Evolutionary conservation across 2,797 vertebrate genomes (phyloP), one percentile per base, ranked within the genome.

Genomic region (Eulemur mongoz): DNA sequence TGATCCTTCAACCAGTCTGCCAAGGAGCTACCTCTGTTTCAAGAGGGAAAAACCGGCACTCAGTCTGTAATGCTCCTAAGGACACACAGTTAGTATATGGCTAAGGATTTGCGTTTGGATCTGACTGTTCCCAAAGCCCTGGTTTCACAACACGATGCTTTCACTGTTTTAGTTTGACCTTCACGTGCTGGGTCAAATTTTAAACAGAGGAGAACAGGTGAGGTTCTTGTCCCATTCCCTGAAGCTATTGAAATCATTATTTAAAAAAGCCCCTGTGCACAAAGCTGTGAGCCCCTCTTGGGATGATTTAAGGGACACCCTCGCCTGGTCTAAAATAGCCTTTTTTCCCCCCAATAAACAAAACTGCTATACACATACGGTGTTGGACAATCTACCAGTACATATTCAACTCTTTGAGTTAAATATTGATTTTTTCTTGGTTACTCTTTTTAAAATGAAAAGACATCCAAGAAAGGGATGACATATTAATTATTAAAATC

Each of bases 371-470:
- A 54, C 10, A 69, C 13, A 11, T 63, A 59, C 3, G 5, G 17
- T 94, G 23, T 18, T 61, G 45, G 50, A 84, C 67, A 78, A 76
- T 73, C 87, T 7, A 92, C 22, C 13, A 67, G 7, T 13, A 25
- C 13, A 38, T 83, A 45, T 8, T 76, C 20, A 61, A 11, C 30
- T 10, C 32, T 95, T 85, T 63, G 35, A 57, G 25, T 84, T 89
- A 94, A 76, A 45, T 63, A 72, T 35, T 93, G 32, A 10, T 52
- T 52, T 52, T 57, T 35, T 73, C n/a, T 94, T 82, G 12, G 35
- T 23, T 92, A 45, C 11, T 48, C 50, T 69, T 86, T 88, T 86
- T 73, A 76, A 94, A 92, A 94, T 10, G 30, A 72, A 85, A 90
- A 85, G n/a, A 85, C 14, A 38, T 2, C 23, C 22, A 73, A 81